Evolutionary conservation across 1,140 invertebrate species (phyloP).

Genomic region (Apis florea): DNA sequence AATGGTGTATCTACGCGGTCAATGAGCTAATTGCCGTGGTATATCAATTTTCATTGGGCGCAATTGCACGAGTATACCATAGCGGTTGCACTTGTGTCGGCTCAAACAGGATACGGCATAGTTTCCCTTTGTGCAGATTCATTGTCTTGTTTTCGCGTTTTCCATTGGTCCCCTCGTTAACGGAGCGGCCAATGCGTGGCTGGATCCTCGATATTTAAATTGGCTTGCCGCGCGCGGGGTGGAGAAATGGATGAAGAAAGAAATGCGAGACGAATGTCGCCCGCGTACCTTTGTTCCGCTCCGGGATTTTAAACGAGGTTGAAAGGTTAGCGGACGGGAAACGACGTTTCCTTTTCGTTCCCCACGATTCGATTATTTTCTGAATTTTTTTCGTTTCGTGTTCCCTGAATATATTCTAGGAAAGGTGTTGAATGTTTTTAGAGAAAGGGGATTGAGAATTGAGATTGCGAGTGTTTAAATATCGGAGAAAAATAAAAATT

Average conservation of each 20-base stretch:
- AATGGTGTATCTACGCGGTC: slow-evolving; percentile 67
- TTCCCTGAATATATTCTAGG: too few relatives aligned
- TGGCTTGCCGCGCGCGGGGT: background rate
- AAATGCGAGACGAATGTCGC: background rate
- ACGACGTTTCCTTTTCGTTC: background rate
- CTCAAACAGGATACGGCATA: slow-evolving; percentile 73
- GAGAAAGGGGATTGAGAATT: too few relatives aligned
- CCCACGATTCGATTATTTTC: background rate
- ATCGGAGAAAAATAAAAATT: too few relatives aligned
- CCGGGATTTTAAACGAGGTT: background rate
- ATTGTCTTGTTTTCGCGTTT: slow-evolving; percentile 39
- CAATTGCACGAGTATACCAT: slow-evolving; percentile 70
- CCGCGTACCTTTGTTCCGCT: background rate
- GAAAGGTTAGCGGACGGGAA: background rate
- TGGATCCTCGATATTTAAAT: slow-evolving; percentile 9
- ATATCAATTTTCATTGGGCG: slow-evolving; percentile 75
- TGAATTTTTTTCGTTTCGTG: too few relatives aligned
- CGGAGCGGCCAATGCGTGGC: background rate
- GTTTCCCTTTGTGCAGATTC: slow-evolving; percentile 61
- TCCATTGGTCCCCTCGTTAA: slow-evolving; percentile 31
- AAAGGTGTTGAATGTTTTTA: too few relatives aligned
- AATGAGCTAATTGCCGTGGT: slow-evolving; percentile 73
- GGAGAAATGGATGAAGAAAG: background rate
- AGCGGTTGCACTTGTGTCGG: slow-evolving; percentile 67
- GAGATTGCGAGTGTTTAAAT: too few relatives aligned